Evolutionary conservation across 35 echinoderm and acorn worm genomes (phyloP), one percentile per base, ranked within the genome.

Genomic region (Ophioderma brevispina): DNA sequence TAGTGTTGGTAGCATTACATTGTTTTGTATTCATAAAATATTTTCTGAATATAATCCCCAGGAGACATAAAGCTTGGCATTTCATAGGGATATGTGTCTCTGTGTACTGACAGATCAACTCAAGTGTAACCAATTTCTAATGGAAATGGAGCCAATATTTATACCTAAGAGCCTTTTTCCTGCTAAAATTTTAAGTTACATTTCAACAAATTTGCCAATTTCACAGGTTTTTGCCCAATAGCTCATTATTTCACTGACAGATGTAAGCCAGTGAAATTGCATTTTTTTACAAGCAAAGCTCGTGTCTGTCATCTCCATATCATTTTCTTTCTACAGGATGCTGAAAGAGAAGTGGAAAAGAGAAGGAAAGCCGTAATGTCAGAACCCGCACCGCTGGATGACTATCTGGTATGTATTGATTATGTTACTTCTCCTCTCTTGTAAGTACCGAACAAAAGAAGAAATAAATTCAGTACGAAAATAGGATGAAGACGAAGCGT

Each of bases 301-400:
- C 35, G 21, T 33, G 18, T 31, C 38, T 84, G 81, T 49, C 38
- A 49, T 84, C 39, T 49, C 50, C 39, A 46, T 49, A n/a, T n/a
- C n/a, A 32, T 33, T 87, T 63, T 55, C n/a, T 21, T 81, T 38
- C 36, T 94, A 23, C 64, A 96, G 94, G 91, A 86, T 38, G 94
- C 94, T 55, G 86, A 93, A 79, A 93, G 83, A 36, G 89, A 92
- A 37, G 76, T 89, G 76, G 86, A 96, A 30, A 89, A 78, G 76
- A 90, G 92, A 59, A 64, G 82, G 56, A 18, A 25, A 30, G 40
- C 85, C 76, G 86, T 76, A 17, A 35, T 87, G 76, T 76, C 89
- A 8, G 90, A 81, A 52, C 94, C 94, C 34, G 90, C 94, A 40
- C 94, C 94, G 36, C 56, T 96, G 43, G 87, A 96, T 81, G 83